Percentiles rank a stretch among this genome's conserved stretches.
These are phyloP conservation scores for Drosophila grimshawi DNA, from an alignment of 1,140 invertebrate genomes.

Conservation along the genomic window DNA sequence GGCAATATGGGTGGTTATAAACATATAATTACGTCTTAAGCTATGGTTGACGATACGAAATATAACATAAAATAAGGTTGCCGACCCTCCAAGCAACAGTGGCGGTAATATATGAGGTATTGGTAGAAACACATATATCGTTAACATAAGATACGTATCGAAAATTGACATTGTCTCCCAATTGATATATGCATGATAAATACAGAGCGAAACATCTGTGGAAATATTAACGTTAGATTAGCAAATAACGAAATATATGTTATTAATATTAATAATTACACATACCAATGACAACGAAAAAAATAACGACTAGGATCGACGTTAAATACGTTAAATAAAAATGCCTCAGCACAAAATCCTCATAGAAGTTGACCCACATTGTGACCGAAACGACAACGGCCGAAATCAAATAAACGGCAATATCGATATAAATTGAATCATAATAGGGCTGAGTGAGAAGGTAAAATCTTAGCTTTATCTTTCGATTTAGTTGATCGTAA, in stretches of 20 bases:
- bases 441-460: conserved; percentile 3
- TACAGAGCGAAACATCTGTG: conserved; percentile 85
- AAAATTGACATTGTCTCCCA: conserved; percentile 86
- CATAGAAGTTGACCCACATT: conserved; percentile 84
- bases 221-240: too few species aligned
- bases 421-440: conserved; percentile 53
- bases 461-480: background rate
- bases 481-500: background rate
- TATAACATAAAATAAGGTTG: conserved; percentile 87
- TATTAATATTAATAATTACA: too few species aligned
- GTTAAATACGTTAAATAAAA: conserved; percentile 84
- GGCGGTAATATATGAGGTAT: conserved; percentile 88
- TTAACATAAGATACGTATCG: conserved; percentile 88
- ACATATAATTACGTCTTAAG: conserved; percentile 68
- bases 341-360: conserved; percentile 79
- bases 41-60: conserved; percentile 78
- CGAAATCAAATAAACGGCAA: conserved; percentile 75
- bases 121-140: conserved; percentile 91
- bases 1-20: conserved; percentile 74
- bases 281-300: conserved; percentile 59
- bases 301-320: conserved; percentile 80
- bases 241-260: background rate
- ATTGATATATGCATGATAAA: conserved; percentile 84
- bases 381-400: conserved; percentile 82
- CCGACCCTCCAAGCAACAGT: conserved; percentile 87